A percentile compares a stretch with the other conserved stretches of the same genome.
Evolutionary conservation across 2,797 vertebrate species (phyloP).

Genomic region (Coregonus sp.): DNA sequence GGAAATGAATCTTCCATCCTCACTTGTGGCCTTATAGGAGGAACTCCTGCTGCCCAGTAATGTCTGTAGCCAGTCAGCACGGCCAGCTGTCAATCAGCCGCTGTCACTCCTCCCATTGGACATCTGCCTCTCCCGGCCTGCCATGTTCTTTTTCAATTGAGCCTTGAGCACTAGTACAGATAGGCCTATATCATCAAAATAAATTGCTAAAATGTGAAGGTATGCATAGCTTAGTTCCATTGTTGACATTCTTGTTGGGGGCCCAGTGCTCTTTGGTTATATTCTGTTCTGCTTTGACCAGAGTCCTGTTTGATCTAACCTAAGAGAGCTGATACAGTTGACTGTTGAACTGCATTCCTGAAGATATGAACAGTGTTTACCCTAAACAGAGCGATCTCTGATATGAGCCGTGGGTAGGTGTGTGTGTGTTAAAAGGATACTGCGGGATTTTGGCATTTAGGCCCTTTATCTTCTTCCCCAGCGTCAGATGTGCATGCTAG

Average conservation of each 20-base stretch:
- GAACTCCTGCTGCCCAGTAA: slow-evolving; percentile 51
- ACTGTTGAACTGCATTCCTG: slow-evolving; percentile 57
- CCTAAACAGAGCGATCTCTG: slow-evolving; percentile 44
- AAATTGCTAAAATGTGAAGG: too few relatives aligned
- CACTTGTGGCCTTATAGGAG: slow-evolving; percentile 59
- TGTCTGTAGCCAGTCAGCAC: slow-evolving; percentile 49
- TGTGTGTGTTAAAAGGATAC: too few relatives aligned
- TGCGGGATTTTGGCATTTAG: too few relatives aligned
- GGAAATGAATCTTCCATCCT: slow-evolving; percentile 73
- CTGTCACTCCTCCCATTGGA: slow-evolving; percentile 31
- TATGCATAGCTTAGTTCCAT: background rate
- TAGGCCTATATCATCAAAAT: too few relatives aligned
- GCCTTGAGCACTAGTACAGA: too few relatives aligned
- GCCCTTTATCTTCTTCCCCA: too few relatives aligned
- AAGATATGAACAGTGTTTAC: slow-evolving; percentile 63
- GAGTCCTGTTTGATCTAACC: background rate
- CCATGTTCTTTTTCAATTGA: too few relatives aligned
- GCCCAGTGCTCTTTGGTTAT: background rate
- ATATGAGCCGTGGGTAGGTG: too few relatives aligned
- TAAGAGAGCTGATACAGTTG: slow-evolving; percentile 33
- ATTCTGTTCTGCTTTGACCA: background rate
- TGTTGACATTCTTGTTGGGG: slow-evolving; percentile 1
- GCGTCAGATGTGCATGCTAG: too few relatives aligned
- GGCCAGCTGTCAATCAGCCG: slow-evolving; percentile 42
- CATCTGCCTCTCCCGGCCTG: background rate